phyloP scores from a whole-genome alignment of 2,888 invertebrate species.

The Protophormia terraenovae region DNA sequence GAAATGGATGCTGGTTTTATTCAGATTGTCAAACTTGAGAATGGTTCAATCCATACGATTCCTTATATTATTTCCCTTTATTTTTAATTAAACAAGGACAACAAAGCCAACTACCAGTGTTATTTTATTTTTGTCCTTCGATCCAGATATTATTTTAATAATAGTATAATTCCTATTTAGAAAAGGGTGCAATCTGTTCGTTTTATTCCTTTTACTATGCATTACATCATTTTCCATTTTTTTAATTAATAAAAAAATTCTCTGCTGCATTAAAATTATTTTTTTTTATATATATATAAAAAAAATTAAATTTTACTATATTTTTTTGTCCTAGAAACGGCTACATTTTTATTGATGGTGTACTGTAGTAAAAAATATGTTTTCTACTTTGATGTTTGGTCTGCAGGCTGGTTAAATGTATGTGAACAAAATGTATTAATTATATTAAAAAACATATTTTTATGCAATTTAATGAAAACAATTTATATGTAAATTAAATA shows the following conservation, averaged over 20 bases:
- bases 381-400: constrained; percentile 59
- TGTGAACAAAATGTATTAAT: constrained; percentile 63
- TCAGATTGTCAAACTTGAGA: too few species aligned
- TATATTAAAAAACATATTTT: constrained; percentile 56
- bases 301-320: not conserved
- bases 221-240: not conserved
- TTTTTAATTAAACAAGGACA: too few species aligned
- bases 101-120: too few species aligned
- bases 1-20: not conserved
- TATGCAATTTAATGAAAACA: constrained; percentile 62
- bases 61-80: too few species aligned
- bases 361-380: not conserved
- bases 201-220: too few species aligned
- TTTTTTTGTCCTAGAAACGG: constrained; percentile 15
- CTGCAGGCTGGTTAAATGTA: not conserved
- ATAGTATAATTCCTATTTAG: too few species aligned
- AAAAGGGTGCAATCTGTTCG: too few species aligned
- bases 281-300: too few species aligned
- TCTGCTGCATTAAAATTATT: constrained; percentile 47
- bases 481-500: constrained; percentile 65
- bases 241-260: constrained; percentile 2
- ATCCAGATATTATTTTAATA: too few species aligned
- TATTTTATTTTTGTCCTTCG: too few species aligned
- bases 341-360: not conserved
- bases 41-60: too few species aligned